phyloP scores from a whole-genome alignment of 2,888 invertebrate species.

The Enchytraeus crypticus region DNA sequence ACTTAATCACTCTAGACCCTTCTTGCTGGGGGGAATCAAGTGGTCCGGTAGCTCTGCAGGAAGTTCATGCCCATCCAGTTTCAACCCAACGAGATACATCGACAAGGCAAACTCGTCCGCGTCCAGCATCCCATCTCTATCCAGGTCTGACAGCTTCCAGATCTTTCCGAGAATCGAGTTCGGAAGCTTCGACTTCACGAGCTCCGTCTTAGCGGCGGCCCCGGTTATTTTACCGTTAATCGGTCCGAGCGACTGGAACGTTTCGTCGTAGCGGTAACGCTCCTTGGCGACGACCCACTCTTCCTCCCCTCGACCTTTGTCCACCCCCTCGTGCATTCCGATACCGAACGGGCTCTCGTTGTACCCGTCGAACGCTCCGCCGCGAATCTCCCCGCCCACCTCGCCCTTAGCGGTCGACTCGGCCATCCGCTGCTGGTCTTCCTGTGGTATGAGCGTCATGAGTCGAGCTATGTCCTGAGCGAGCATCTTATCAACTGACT shows the following conservation, averaged over 20 bases:
- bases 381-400: constrained; percentile 51
- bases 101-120: constrained; percentile 96
- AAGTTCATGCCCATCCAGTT: constrained; percentile 70
- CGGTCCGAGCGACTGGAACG: constrained; percentile 57
- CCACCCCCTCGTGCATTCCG: constrained; percentile 68
- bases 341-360: constrained; percentile 57
- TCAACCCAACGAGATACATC: constrained; percentile 62
- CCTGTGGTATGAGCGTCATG: constrained; percentile 90
- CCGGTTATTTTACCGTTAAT: constrained; percentile 83
- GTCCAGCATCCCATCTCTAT: constrained; percentile 89
- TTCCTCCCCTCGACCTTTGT: constrained; percentile 85
- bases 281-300: constrained; percentile 94
- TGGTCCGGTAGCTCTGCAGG: constrained; percentile 78
- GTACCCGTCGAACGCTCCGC: constrained; percentile 88
- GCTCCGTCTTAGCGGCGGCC: constrained; percentile 81
- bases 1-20: not conserved
- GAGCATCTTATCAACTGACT: constrained; percentile 90
- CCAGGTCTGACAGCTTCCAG: constrained; percentile 94
- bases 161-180: constrained; percentile 90
- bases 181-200: constrained; percentile 90
- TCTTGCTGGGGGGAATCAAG: constrained; percentile 68
- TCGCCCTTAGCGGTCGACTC: constrained; percentile 10
- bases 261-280: constrained; percentile 73
- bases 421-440: too few species aligned
- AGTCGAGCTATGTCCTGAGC: constrained; percentile 86